These are phyloP conservation scores for Aradus depressus DNA, from an alignment of 2,888 invertebrate species.

Conservation along the genomic window DNA sequence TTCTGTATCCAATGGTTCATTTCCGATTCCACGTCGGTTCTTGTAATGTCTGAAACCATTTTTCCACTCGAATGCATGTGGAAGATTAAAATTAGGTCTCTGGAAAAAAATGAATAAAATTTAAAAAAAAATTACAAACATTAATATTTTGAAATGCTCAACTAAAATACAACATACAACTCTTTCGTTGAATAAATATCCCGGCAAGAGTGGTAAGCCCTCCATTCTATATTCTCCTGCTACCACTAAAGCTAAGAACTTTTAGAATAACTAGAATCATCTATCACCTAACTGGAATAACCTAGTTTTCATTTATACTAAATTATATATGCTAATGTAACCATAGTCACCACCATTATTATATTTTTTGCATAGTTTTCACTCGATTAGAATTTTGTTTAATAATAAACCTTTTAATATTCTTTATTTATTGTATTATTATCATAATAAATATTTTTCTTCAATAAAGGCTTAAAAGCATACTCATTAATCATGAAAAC, in stretches of 20 bases:
- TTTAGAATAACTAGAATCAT: neutral
- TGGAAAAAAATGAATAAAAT: conserved; percentile 25
- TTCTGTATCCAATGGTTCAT: conserved; percentile 47
- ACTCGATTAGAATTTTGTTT: too few relatives aligned
- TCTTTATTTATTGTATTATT: too few relatives aligned
- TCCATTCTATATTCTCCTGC: conserved; percentile 31
- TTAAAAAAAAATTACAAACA: neutral
- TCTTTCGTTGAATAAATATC: conserved; percentile 50
- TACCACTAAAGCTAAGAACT: neutral
- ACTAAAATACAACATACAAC: neutral
- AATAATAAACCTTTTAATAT: too few relatives aligned
- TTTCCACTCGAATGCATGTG: conserved; percentile 50
- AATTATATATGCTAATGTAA: too few relatives aligned
- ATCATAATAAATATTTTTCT: too few relatives aligned
- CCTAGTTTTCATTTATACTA: too few relatives aligned
- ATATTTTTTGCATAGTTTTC: too few relatives aligned
- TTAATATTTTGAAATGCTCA: too few relatives aligned
- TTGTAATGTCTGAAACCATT: conserved; percentile 56
- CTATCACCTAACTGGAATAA: too few relatives aligned
- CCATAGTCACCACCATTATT: too few relatives aligned
- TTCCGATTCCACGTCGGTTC: conserved; percentile 47
- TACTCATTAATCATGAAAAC: too few relatives aligned
- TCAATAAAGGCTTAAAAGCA: too few relatives aligned
- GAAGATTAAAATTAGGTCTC: conserved; percentile 47
- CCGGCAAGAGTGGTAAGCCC: conserved; percentile 59